A percentile compares a stretch with the other conserved stretches of the same genome.
Evolutionary conservation across 30 jellyfish, hydroid and myxozoan species (phyloP).

Genomic region (Pelagia noctiluca): DNA sequence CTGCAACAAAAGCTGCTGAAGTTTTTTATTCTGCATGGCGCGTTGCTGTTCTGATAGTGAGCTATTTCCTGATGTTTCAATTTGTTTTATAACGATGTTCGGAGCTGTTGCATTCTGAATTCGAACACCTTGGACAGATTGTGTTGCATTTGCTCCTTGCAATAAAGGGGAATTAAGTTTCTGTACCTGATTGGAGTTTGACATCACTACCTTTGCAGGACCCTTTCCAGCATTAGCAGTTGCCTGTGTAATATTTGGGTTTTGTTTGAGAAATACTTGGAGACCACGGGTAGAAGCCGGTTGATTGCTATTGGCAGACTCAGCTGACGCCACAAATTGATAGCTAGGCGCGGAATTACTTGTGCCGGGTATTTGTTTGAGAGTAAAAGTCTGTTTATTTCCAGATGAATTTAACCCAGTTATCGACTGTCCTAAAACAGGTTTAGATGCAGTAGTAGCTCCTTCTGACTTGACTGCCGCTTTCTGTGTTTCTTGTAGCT

Average conservation of each 20-base stretch:
- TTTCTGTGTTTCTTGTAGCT: conserved; percentile 62
- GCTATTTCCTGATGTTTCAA: conserved; percentile 24
- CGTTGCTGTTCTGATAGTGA: conserved; percentile 52
- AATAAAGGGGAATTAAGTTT: conserved; percentile 38
- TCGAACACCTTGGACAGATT: conserved; percentile 41
- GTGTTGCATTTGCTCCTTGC: background rate
- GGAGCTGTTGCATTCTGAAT: conserved; percentile 56
- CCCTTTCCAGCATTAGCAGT: conserved; percentile 8
- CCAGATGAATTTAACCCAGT: background rate
- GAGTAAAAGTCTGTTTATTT: conserved; percentile 35
- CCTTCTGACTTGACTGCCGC: conserved; percentile 21
- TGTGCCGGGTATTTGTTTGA: conserved; percentile 35
- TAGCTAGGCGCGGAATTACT: background rate
- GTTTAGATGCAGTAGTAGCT: background rate
- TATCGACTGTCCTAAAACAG: background rate
- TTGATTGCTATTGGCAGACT: conserved; percentile 32
- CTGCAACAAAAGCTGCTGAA: conserved; percentile 62
- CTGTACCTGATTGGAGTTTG: conserved; percentile 42
- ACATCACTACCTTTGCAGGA: conserved; percentile 19
- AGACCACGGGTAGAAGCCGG: conserved; percentile 58
- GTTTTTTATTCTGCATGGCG: conserved; percentile 42
- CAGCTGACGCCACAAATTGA: conserved; percentile 24
- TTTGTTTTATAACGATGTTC: conserved; percentile 44
- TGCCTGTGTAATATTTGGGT: conserved; percentile 24
- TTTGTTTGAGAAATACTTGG: conserved; percentile 52